Base-by-base conservation (phyloP, 1,140 invertebrate genomes). In the Drosophila rhopaloa region DNA sequence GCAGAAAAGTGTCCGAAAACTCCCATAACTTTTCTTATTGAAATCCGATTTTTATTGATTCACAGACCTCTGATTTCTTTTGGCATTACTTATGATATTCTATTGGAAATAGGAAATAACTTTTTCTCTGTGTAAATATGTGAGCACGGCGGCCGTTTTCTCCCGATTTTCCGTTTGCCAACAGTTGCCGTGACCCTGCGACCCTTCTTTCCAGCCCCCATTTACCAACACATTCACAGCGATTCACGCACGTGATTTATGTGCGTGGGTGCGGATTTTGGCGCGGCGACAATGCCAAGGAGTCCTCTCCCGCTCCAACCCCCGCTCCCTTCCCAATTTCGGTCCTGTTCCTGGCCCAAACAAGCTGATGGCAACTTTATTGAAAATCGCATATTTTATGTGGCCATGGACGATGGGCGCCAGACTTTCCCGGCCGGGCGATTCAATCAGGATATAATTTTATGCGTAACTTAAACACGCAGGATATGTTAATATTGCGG, bases 381-480 rank as follows among this genome's bases (percentile, higher is more conserved):
- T 86, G 83, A 86, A 76, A 86, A 82, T 76, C 83, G 79, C 83
- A 86, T 86, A 86, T 88, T 88, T 88, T 82, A 86, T 85, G 83
- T 83, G 83, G 40, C 56, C 57, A 53, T 41, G 70, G 48, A 57
- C 29, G 44, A 19, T 41, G 59, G 57, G 58, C 32, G 37, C 40
- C 51, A 56, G 65, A 38, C 61, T 53, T 54, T 54, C 47, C 61
- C 38, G 46, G 38, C 41, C 62, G 32, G 72, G 74, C 83, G 79
- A 86, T 86, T 86, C 83, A 86, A 86, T 86, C 83, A 86, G 83
- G 83, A 86, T 86, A 86, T 86, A 86, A 86, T 86, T 88, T 86
- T 86, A 86, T 86, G 83, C 83, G 83, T 86, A 83, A 86, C 83
- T 86, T 86, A 86, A 86, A 86, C 83, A 86, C 79, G 79, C 83